Evolutionary conservation across 2,797 vertebrate genomes (phyloP).

Genomic region (Thunnus albacares): DNA sequence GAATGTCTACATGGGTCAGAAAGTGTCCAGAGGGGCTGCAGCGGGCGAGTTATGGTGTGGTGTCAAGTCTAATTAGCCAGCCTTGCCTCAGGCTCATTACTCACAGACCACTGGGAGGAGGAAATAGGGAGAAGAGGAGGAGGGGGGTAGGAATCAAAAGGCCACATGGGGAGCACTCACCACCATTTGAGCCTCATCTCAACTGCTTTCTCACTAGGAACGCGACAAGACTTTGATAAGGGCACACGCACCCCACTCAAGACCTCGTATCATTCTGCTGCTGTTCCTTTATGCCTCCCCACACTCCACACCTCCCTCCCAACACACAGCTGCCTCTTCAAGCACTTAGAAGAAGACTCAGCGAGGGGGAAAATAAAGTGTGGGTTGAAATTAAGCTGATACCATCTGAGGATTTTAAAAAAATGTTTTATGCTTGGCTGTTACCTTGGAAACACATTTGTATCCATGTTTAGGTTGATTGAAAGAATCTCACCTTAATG

Average conservation of each 20-base stretch:
- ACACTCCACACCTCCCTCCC: conserved; percentile 14
- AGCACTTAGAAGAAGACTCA: conserved; percentile 22
- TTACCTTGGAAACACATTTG: conserved; percentile 46
- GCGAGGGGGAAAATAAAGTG: not conserved
- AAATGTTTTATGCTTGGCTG: conserved; percentile 12
- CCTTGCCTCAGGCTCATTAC: conserved; percentile 80
- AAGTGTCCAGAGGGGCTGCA: conserved; percentile 52
- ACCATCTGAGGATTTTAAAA: conserved; percentile 2
- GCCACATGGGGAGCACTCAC: conserved; percentile 65
- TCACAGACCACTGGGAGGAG: conserved; percentile 71
- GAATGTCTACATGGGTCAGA: conserved; percentile 54
- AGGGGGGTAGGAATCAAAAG: conserved; percentile 56
- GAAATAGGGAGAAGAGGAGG: conserved; percentile 42
- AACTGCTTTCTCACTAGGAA: conserved; percentile 44
- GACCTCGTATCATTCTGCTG: conserved; percentile 51
- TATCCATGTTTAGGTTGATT: conserved; percentile 19
- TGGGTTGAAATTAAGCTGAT: conserved; percentile 41
- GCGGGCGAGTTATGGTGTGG: conserved; percentile 73
- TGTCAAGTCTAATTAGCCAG: conserved; percentile 85
- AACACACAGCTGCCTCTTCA: conserved; percentile 44
- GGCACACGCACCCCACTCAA: conserved; percentile 59
- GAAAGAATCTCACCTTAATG: not conserved
- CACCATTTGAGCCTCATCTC: conserved; percentile 61
- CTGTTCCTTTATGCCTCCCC: conserved; percentile 36
- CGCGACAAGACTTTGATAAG: conserved; percentile 75